phyloP scores from a whole-genome alignment of 2,113 vertebrate genomes.

The Tachysurus fulvidraco region DNA sequence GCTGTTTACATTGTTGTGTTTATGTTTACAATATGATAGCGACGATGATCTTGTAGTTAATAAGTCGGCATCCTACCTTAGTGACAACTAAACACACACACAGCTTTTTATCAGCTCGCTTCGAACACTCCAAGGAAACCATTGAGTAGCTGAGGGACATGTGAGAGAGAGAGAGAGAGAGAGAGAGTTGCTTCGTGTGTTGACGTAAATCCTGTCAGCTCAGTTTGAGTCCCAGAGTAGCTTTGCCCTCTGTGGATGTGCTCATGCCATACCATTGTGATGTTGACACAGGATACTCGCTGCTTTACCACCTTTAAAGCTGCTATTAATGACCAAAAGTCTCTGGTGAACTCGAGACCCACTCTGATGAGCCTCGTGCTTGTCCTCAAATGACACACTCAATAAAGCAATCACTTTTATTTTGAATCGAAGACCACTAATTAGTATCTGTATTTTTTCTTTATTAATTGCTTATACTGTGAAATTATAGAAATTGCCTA shows the following conservation, averaged over 20 bases:
- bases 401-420: not conserved
- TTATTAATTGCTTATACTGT: not conserved
- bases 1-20: not conserved
- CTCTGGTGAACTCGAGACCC: not conserved
- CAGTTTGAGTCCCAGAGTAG: not conserved
- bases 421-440: not conserved
- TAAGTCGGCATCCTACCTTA: not conserved
- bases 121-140: constrained; percentile 16
- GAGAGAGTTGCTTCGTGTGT: not conserved
- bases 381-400: not conserved
- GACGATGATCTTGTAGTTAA: not conserved
- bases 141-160: constrained; percentile 11
- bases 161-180: constrained; percentile 12
- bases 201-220: not conserved
- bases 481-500: not conserved
- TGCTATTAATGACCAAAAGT: constrained; percentile 12
- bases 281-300: constrained; percentile 19
- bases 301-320: not conserved
- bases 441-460: not conserved
- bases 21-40: not conserved
- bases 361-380: not conserved
- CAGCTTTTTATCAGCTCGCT: not conserved
- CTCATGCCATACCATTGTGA: constrained; percentile 6
- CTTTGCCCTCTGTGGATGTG: constrained; percentile 13
- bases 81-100: not conserved